Evolutionary conservation across 2,888 invertebrate genomes (phyloP), one percentile per base, ranked within the genome.

Genomic region (Synergus umbraculus): DNA sequence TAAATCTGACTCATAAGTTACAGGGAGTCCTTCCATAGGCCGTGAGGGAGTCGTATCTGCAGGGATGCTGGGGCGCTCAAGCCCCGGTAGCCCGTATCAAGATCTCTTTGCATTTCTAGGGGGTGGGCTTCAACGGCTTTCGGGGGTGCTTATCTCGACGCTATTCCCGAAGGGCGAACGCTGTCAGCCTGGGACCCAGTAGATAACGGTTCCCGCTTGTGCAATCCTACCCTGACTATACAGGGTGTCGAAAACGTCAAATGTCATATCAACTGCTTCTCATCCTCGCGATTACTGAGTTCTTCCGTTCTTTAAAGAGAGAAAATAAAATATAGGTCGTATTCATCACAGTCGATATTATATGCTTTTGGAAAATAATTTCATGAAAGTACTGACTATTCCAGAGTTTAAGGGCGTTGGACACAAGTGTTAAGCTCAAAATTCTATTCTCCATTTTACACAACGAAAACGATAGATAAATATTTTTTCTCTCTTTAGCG

Each of bases 1-100:
- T 91, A 91, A 91, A 91, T 91, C 91, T 91, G 90, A 90, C 87
- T 90, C 90, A 91, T 91, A 90, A 91, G 90, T 91, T 89, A 90
- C 85, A 86, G 86, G 86, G 87, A 81, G 79, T 83, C 84, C 87
- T 85, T 84, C 87, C 87, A 86, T 84, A 86, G 88, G 86, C 87
- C 84, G 84, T 82, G 86, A 84, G 86, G 78, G 80, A 69, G 83
- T 79, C 85, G 82, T 81, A 88, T 88, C 89, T 87, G 77, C 78
- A 76, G 79, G 85, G 76, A 84, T 85, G 87, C 84, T 84, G 81
- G 84, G 78, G 82, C 81, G 81, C 83, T 84, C 83, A 87, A 86
- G 89, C 86, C 87, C 87, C 69, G 79, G 80, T 82, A 88, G 89
- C 86, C 89, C 90, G 85, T 91, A 91, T 91, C 91, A 91, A 91